Evolutionary conservation across 2,888 invertebrate species (phyloP).

Genomic region (Hirtodrosophila histrioides): DNA sequence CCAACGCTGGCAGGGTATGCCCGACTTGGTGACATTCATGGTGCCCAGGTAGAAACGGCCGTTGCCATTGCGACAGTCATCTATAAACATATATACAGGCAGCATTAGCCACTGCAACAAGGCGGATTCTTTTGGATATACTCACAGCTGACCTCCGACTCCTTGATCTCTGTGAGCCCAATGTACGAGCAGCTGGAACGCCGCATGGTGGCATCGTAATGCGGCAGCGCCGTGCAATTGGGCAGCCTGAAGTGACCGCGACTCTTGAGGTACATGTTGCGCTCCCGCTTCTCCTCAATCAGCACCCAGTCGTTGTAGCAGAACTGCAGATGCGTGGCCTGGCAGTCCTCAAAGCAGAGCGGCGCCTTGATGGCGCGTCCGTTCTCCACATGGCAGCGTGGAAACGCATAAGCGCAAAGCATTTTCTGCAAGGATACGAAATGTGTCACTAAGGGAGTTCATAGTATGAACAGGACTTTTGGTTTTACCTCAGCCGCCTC

Average conservation of each 20-base stretch:
- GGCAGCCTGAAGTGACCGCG: slow-evolving; percentile 95
- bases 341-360: slow-evolving; percentile 96
- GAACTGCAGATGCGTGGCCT: slow-evolving; percentile 94
- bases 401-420: slow-evolving; percentile 96
- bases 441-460: background rate
- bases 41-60: slow-evolving; percentile 96
- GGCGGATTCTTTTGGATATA: slow-evolving; percentile 13
- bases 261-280: slow-evolving; percentile 91
- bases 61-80: slow-evolving; percentile 93
- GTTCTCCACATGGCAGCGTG: slow-evolving; percentile 90
- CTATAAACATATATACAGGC: slow-evolving; percentile 81
- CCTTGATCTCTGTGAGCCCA: slow-evolving; percentile 92
- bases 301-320: slow-evolving; percentile 97
- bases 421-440: slow-evolving; percentile 87
- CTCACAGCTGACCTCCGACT: slow-evolving; percentile 92
- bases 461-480: too few relatives aligned
- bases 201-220: slow-evolving; percentile 87
- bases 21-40: slow-evolving; percentile 92
- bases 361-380: slow-evolving; percentile 90
- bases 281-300: slow-evolving; percentile 93
- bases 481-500: slow-evolving; percentile 90
- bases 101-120: background rate
- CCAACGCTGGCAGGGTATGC: slow-evolving; percentile 96
- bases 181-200: slow-evolving; percentile 92
- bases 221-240: slow-evolving; percentile 92